These are phyloP conservation scores for Gopherus evgoodei DNA, from an alignment of 2,113 vertebrate species.

Conservation along the genomic window DNA sequence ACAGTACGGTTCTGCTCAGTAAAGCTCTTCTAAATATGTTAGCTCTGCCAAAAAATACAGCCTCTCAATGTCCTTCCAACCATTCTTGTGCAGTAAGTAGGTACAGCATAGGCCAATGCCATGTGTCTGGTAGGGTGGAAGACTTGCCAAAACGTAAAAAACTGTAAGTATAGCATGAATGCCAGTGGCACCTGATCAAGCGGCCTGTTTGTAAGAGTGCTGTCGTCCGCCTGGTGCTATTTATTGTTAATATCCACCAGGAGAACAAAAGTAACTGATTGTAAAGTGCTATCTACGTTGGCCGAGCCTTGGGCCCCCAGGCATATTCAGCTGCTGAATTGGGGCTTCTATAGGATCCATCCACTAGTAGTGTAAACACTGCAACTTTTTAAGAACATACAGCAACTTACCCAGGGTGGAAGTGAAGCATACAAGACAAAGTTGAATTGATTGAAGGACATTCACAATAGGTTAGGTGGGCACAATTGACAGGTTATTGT, in stretches of 20 bases:
- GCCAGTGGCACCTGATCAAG: background rate
- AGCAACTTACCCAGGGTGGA: background rate
- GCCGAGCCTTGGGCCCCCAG: background rate
- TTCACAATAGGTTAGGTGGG: too few species aligned
- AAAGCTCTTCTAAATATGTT: slow-evolving; percentile 35
- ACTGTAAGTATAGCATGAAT: background rate
- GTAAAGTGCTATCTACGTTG: too few species aligned
- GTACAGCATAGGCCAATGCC: background rate
- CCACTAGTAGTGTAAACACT: background rate
- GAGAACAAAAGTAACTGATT: background rate
- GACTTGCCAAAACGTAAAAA: background rate
- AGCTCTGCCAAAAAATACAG: slow-evolving; percentile 48
- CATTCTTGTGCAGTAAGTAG: background rate
- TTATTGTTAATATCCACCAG: background rate
- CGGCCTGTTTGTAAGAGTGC: background rate
- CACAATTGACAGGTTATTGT: background rate
- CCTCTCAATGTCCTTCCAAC: background rate
- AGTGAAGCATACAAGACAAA: background rate
- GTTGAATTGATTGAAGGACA: background rate
- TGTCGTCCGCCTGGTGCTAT: too few species aligned
- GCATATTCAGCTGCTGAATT: background rate
- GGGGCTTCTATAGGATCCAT: background rate
- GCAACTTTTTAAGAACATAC: background rate
- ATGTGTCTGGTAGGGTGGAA: background rate
- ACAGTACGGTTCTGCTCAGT: slow-evolving; percentile 5